phyloP scores from a whole-genome alignment of 1,140 invertebrate genomes.

The Bombus turneri region DNA sequence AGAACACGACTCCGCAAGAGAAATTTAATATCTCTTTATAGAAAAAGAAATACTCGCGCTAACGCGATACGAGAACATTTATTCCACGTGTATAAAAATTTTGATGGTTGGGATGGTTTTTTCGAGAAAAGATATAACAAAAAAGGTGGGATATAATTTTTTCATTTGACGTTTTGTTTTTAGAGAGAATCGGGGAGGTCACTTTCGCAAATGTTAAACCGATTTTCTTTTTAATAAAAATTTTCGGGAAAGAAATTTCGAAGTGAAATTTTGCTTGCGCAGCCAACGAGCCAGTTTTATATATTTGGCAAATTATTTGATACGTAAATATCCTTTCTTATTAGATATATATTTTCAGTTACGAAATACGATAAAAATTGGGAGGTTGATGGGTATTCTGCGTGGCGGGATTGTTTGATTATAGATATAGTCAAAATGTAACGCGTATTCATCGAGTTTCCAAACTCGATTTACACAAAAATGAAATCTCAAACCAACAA shows the following conservation, averaged over 20 bases:
- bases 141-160: not conserved
- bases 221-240: not conserved
- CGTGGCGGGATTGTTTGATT: not conserved
- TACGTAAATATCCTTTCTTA: not conserved
- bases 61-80: not conserved
- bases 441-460: not conserved
- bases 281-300: not conserved
- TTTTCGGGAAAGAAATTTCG: not conserved
- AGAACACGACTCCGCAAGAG: not conserved
- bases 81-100: not conserved
- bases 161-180: not conserved
- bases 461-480: slow-evolving; percentile 8
- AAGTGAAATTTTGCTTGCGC: not conserved
- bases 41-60: not conserved
- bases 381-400: not conserved
- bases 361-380: not conserved
- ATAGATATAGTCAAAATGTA: not conserved
- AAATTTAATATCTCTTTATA: not conserved
- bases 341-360: not conserved
- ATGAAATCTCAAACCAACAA: not conserved
- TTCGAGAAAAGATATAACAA: not conserved
- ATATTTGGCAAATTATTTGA: not conserved
- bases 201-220: not conserved
- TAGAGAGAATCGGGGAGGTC: not conserved
- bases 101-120: not conserved